phyloP scores from a whole-genome alignment of 2,888 invertebrate genomes.

The Ophonus ardosiacus region DNA sequence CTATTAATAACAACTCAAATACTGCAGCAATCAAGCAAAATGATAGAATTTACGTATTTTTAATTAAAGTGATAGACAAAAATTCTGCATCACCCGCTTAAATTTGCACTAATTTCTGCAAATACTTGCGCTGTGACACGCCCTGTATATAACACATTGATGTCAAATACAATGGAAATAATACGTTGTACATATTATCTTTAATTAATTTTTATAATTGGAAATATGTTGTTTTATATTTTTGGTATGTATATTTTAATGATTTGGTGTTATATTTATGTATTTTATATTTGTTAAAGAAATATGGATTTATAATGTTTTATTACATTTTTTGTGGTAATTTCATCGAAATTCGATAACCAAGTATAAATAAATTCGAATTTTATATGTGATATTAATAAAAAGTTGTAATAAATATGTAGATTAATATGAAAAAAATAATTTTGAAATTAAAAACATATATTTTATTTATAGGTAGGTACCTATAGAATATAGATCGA shows the following conservation, averaged over 20 bases:
- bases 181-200: conserved; percentile 43
- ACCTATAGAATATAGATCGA: too few species aligned
- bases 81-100: background rate
- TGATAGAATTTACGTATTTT: too few species aligned
- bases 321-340: background rate
- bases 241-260: conserved; percentile 6
- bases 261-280: background rate
- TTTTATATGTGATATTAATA: background rate
- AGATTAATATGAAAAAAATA: background rate
- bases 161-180: conserved; percentile 29
- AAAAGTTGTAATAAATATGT: background rate
- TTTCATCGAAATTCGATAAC: background rate
- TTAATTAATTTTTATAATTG: background rate
- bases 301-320: background rate
- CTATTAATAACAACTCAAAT: too few species aligned
- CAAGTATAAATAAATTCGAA: background rate
- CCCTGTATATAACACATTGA: conserved; percentile 6
- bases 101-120: background rate
- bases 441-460: background rate
- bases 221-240: background rate
- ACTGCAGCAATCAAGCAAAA: too few species aligned
- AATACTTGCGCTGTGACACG: conserved; percentile 15
- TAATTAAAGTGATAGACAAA: background rate
- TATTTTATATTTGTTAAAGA: background rate
- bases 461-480: too few species aligned